Evolutionary conservation across 2,797 vertebrate species (phyloP).

Genomic region (Acanthopagrus latus): DNA sequence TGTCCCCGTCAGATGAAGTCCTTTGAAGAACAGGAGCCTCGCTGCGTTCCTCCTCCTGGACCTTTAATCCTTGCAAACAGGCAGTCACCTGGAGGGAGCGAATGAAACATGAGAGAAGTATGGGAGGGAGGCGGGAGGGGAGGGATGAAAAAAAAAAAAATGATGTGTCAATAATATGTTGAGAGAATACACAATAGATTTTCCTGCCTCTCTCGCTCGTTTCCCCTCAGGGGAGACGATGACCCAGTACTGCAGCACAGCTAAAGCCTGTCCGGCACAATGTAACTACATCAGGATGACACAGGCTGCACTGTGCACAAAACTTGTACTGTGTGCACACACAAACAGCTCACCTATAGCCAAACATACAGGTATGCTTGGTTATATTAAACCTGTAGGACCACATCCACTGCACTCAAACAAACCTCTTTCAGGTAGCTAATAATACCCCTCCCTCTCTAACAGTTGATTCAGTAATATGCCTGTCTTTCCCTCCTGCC

Average conservation of each 20-base stretch:
- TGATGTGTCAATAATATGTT: conserved; percentile 49
- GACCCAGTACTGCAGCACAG: conserved; percentile 71
- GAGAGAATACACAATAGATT: conserved; percentile 61
- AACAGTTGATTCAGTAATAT: not conserved
- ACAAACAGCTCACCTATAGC: not conserved
- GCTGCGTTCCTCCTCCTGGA: conserved; percentile 9
- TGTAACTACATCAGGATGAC: conserved; percentile 41
- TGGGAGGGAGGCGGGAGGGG: not conserved
- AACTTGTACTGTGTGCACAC: conserved; percentile 6
- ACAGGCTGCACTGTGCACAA: conserved; percentile 14
- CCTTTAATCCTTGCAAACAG: conserved; percentile 6
- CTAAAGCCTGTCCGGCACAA: conserved; percentile 40
- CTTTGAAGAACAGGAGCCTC: conserved; percentile 1
- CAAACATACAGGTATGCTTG: too few relatives aligned
- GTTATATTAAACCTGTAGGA: not conserved
- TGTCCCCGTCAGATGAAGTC: conserved; percentile 1
- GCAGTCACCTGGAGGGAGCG: conserved; percentile 27
- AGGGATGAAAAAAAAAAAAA: conserved; percentile 31
- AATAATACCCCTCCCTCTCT: not conserved
- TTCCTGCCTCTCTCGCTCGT: conserved; percentile 33
- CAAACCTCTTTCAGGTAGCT: not conserved
- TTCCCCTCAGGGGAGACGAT: conserved; percentile 50
- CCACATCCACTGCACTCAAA: not conserved
- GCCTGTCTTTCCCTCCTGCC: too few relatives aligned
- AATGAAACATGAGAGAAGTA: not conserved